phyloP scores from a whole-genome alignment of 2,797 vertebrate species.

The Melanotaenia maccullochi region DNA sequence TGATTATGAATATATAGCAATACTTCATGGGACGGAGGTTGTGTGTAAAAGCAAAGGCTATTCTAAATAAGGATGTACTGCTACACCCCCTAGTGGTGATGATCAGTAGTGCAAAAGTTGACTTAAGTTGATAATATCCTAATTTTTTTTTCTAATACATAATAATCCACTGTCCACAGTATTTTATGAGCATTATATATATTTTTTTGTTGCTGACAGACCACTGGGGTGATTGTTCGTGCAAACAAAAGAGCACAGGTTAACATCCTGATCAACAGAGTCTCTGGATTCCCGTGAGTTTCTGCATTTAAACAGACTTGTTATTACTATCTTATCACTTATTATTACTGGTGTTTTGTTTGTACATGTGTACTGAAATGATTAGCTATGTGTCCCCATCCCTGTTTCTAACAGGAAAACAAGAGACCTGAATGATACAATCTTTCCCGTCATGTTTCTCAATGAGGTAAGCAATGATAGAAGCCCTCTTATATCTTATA shows the following conservation, averaged over 20 bases:
- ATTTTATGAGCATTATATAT: neutral
- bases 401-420: slow-evolving; percentile 69
- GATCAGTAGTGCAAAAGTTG: slow-evolving; percentile 1
- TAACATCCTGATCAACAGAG: slow-evolving; percentile 71
- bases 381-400: neutral
- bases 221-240: slow-evolving; percentile 83
- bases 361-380: neutral
- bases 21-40: neutral
- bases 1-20: neutral
- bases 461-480: slow-evolving; percentile 78
- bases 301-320: neutral
- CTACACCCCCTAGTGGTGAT: slow-evolving; percentile 47
- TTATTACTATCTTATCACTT: no score
- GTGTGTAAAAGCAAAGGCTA: neutral
- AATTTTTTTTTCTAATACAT: no score
- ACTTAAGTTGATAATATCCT: no score
- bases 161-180: neutral
- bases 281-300: slow-evolving; percentile 78
- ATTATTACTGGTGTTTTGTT: neutral
- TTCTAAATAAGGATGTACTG: slow-evolving; percentile 5
- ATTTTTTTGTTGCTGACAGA: slow-evolving; percentile 59
- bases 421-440: slow-evolving; percentile 56
- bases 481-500: neutral
- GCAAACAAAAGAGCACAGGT: slow-evolving; percentile 85
- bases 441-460: slow-evolving; percentile 84